Conservation (phyloP, 2,888 invertebrate species). For the Mesochorus sp. region DNA sequence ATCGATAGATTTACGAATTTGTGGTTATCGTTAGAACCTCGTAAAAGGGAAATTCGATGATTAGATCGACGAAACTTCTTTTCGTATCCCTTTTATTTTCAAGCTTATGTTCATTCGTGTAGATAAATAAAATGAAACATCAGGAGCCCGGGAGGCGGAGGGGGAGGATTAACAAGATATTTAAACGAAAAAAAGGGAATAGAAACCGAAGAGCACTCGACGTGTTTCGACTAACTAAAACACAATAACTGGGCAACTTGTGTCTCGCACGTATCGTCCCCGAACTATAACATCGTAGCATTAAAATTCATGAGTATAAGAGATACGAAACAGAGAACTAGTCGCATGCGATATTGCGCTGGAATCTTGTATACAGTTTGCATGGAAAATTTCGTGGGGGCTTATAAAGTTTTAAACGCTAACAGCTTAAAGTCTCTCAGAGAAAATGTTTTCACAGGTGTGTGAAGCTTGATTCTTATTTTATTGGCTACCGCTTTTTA, state of each 20-base stretch:
- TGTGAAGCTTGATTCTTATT: constrained; percentile 4
- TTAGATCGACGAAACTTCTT: not conserved
- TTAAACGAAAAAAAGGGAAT: not conserved
- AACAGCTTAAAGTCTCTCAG: constrained; percentile 1
- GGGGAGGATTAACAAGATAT: not conserved
- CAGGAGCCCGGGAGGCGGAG: not conserved
- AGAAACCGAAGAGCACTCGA: not conserved
- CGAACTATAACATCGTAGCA: constrained; percentile 44
- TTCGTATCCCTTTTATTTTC: not conserved
- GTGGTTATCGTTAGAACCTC: not conserved
- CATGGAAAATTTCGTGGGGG: constrained; percentile 38
- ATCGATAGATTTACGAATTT: constrained; percentile 4
- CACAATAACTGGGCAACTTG: constrained; percentile 1
- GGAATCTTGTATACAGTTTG: constrained; percentile 35
- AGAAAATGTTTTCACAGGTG: constrained; percentile 28
- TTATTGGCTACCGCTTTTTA: not conserved
- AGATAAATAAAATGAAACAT: constrained; percentile 1
- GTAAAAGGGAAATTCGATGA: constrained; percentile 7
- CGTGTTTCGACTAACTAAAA: not conserved
- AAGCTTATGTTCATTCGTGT: not conserved
- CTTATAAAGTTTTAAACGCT: constrained; percentile 36
- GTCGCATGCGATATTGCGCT: constrained; percentile 2
- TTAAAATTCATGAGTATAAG: constrained; percentile 60
- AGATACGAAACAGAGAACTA: constrained; percentile 40
- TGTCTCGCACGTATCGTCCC: constrained; percentile 47